Conservation (phyloP, 2,797 vertebrate genomes). For the Amblyopsis hoosieri region DNA sequence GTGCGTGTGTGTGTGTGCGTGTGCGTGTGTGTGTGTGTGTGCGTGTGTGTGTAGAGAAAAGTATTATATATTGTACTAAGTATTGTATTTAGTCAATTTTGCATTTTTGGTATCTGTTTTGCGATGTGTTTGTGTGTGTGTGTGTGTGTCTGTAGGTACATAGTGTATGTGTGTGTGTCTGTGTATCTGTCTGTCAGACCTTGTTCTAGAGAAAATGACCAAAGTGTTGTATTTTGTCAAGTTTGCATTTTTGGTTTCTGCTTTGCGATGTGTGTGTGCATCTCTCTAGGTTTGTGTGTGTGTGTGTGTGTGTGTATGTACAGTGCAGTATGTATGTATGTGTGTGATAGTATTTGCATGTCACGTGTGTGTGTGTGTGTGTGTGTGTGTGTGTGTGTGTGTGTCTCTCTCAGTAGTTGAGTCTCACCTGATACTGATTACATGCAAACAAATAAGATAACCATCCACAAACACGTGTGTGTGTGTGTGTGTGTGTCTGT, state of each 20-base stretch:
- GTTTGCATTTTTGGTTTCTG: not conserved
- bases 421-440: conserved; percentile 50
- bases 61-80: no score
- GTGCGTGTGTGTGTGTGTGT: not conserved
- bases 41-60: not conserved
- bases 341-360: not conserved
- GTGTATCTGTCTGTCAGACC: no score
- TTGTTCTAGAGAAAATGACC: no score
- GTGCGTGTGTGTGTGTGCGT: conserved; percentile 6
- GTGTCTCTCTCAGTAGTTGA: conserved; percentile 1
- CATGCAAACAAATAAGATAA: conserved; percentile 68
- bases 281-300: not conserved
- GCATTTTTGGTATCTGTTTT: no score
- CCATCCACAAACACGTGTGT: conserved; percentile 53
- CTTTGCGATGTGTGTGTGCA: not conserved
- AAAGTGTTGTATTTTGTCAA: not conserved
- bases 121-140: no score
- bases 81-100: no score
- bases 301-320: not conserved
- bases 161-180: not conserved
- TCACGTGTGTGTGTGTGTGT: not conserved
- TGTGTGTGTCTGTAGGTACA: no score
- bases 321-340: not conserved
- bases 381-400: not conserved
- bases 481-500: conserved; percentile 24